phyloP scores from a whole-genome alignment of 2,113 vertebrate species.

The Paracanthobrama guichenoti region DNA sequence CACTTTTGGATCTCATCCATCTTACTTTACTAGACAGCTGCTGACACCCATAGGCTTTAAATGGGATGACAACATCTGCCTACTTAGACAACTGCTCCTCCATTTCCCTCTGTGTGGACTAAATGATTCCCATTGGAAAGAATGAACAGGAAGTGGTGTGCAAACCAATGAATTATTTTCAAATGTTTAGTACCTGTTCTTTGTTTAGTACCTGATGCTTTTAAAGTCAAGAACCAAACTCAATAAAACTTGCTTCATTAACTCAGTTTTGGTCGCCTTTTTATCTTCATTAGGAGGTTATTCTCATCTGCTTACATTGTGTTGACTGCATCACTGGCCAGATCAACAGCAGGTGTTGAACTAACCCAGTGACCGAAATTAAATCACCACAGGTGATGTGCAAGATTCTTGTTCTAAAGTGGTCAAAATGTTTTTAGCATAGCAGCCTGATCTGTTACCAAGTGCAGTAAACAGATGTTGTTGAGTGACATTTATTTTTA shows the following conservation, averaged over 20 bases:
- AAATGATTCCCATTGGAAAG: background rate
- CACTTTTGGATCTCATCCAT: conserved; percentile 29
- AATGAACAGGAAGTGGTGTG: background rate
- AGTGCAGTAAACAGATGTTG: background rate
- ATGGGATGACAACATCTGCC: conserved; percentile 40
- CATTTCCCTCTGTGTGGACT: background rate
- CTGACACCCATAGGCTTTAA: conserved; percentile 43
- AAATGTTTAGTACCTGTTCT: background rate
- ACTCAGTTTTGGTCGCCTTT: background rate
- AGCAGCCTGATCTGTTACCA: background rate
- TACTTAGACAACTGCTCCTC: background rate
- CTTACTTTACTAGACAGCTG: conserved; percentile 36
- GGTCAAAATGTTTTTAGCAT: background rate
- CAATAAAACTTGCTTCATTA: background rate
- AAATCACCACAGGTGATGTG: background rate
- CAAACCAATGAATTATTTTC: background rate
- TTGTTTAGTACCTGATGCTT: background rate
- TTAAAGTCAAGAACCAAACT: background rate
- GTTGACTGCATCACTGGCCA: background rate
- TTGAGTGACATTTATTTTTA: background rate
- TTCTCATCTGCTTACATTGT: background rate
- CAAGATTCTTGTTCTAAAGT: background rate
- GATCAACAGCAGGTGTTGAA: background rate
- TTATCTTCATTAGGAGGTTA: background rate
- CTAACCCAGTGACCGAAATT: background rate